Base-by-base conservation (phyloP, 2,113 vertebrate genomes). In the Siphamia tubifer region DNA sequence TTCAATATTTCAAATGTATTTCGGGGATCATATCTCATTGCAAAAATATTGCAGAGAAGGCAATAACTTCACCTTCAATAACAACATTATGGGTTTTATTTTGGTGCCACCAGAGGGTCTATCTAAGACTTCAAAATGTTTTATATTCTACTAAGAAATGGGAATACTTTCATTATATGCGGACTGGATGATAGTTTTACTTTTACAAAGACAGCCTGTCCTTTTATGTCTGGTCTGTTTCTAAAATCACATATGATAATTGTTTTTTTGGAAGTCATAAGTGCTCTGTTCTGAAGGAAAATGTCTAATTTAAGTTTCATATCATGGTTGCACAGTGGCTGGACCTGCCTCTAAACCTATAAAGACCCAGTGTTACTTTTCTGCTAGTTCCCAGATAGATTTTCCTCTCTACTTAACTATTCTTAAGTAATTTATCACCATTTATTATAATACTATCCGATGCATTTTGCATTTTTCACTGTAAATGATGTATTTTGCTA, bases 1-100 rank as follows among this genome's bases (percentile, higher is more conserved):
- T 27, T 64, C 51, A 43, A 68, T 77, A 21, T 56, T 48, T 69
- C 20, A 13, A 48, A 72, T 57, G 25, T 45, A 61, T 49, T 43
- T 49, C 42, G 27, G 34, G 53, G 27, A 47, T 70, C 47, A 60
- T 13, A 48, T 77, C 20, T 43, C 20, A 40, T 19, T 31, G 34
- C 13, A 45, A 62, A 62, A 69, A 57, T 48, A 32, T 9, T 2
- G 9, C 8, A 13, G 25, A 36, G 6, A 38, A 74, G 6, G 23
- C 54, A 74, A 56, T 58, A 69, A 53, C 36, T 54, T 65, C 27
- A 51, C 48, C 39, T 69, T 39, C 28, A 15, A 16, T 31, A 32
- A 68, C 28, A 27, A 43, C 54, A 45, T 53, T 36, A 71, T 17
- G 8, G 11, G 15, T 7, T 54, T 36, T 63, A 61, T 79, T 68